Conservation (phyloP, 2,113 vertebrate genomes). For the Calypte anna region DNA sequence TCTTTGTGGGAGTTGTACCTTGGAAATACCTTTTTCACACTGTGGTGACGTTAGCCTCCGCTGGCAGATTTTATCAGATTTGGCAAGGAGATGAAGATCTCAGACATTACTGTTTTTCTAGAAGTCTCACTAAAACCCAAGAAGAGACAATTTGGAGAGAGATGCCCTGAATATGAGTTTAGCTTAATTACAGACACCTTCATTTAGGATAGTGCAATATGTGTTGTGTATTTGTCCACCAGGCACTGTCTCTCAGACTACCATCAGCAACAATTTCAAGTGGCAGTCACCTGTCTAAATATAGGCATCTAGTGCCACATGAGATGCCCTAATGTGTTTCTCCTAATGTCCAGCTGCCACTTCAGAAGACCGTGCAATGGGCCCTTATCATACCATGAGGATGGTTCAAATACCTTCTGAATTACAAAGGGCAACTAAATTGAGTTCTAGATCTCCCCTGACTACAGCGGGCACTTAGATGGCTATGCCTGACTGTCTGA, state of each 20-base stretch:
- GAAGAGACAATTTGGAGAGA: neutral
- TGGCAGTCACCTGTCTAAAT: neutral
- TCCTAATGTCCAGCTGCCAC: neutral
- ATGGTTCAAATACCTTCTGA: constrained; percentile 24
- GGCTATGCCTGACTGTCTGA: neutral
- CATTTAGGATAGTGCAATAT: neutral
- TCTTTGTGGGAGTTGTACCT: neutral
- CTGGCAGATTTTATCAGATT: neutral
- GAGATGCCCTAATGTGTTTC: neutral
- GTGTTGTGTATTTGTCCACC: neutral
- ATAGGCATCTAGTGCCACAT: neutral
- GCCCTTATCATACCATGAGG: neutral
- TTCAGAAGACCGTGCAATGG: constrained; percentile 1
- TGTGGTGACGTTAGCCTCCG: neutral
- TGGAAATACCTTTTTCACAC: neutral
- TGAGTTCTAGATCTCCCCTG: neutral
- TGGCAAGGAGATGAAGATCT: neutral
- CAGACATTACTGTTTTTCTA: neutral
- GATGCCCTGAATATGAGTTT: neutral
- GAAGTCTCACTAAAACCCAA: neutral
- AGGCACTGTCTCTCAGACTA: neutral
- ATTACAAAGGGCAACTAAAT: constrained; percentile 48
- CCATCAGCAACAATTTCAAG: neutral
- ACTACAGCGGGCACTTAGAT: neutral
- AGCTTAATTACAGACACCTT: neutral